Evolutionary conservation across 2,113 vertebrate genomes (phyloP), one percentile per base, ranked within the genome.

Genomic region (Cyanistes caeruleus): DNA sequence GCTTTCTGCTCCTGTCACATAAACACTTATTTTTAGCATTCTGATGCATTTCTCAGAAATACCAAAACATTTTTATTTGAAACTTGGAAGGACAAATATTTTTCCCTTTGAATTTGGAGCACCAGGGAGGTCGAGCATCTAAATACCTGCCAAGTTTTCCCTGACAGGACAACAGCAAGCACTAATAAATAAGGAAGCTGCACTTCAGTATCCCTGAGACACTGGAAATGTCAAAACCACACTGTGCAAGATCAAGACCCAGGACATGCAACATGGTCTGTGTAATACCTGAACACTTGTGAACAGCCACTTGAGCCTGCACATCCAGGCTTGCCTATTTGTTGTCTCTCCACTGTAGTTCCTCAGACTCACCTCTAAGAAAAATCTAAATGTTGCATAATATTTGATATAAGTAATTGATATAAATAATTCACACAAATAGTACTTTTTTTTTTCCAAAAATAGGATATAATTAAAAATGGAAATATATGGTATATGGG

Each of bases 371-470:
- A 73, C 48, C 33, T 92, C 56, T 77, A 81, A 91, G 55, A 92
- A 69, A 78, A 80, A n/a, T 77, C 46, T 41, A 69, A 97, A 91
- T 64, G 18, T 44, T 91, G 92, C 59, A 65, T 94, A 95, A 87
- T 55, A 75, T 58, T 88, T 84, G 41, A 83, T 89, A 56, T 3
- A 84, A 93, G 24, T 80, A 94, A 96, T 77, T 75, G 30, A 85
- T 74, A 58, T 70, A 95, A 96, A 75, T 46, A 91, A 52, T 78
- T 69, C 21, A 81, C 52, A 56, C 84, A 96, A 96, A 88, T 51
- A 91, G 51, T 76, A 12, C 35, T 87, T 93, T 69, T 23, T 30
- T 39, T 83, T 91, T 91, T 95, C 80, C 15, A 80, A 91, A 94
- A 90, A 60, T 62, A 87, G 93, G 76, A 51, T 63, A 7, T 27